A percentile compares a stretch with the other conserved stretches of the same genome.
These are phyloP conservation scores for Hydriomena furcata DNA, from an alignment of 2,888 invertebrate genomes.

Conservation along the genomic window DNA sequence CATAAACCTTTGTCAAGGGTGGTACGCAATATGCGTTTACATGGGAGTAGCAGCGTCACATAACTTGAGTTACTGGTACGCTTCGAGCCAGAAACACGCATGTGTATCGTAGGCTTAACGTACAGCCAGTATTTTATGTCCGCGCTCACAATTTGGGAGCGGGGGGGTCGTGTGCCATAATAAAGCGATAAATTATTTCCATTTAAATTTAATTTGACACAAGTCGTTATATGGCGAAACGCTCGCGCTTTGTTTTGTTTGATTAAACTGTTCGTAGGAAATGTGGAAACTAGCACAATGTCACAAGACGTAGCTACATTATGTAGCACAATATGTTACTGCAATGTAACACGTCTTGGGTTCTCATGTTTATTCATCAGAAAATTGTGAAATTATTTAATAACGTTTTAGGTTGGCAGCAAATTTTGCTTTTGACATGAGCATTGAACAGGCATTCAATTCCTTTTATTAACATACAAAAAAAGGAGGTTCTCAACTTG, in stretches of 20 bases:
- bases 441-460: too few species aligned
- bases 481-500: too few species aligned
- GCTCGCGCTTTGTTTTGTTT: conserved; percentile 66
- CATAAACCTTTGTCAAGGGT: background rate
- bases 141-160: conserved; percentile 70
- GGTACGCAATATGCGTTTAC: conserved; percentile 9
- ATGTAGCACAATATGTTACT: conserved; percentile 14
- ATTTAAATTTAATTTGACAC: conserved; percentile 82
- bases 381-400: conserved; percentile 6
- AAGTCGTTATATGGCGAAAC: conserved; percentile 67
- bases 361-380: conserved; percentile 8
- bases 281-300: conserved; percentile 46
- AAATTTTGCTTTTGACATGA: conserved; percentile 26
- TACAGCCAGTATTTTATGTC: conserved; percentile 76
- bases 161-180: conserved; percentile 72
- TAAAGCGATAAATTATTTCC: conserved; percentile 80
- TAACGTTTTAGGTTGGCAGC: conserved; percentile 13
- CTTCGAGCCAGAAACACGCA: conserved; percentile 23
- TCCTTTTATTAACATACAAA: too few species aligned
- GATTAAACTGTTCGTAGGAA: conserved; percentile 63
- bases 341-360: conserved; percentile 11
- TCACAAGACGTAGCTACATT: conserved; percentile 18
- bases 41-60: conserved; percentile 16
- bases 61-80: conserved; percentile 24
- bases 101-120: conserved; percentile 44